phyloP scores from a whole-genome alignment of 2,797 vertebrate genomes.

The Perdix hodgsoniae region DNA sequence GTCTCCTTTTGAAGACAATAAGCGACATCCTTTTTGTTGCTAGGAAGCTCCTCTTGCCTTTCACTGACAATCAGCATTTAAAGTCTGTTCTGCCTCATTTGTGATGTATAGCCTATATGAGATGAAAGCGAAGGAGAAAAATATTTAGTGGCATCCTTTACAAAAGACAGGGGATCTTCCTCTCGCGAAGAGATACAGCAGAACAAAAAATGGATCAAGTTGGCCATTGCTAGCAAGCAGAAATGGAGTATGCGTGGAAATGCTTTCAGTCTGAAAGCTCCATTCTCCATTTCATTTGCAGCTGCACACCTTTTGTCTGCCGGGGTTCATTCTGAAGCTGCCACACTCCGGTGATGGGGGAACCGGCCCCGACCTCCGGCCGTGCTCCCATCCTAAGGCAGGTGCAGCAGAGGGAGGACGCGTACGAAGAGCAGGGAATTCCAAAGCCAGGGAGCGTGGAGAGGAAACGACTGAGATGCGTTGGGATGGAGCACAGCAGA shows the following conservation, averaged over 20 bases:
- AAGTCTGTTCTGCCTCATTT: conserved; percentile 45
- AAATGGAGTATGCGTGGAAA: rapidly evolving
- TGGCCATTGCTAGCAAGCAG: neutral
- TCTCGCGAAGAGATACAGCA: neutral
- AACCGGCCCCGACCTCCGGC: rapidly evolving
- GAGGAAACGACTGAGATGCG: too few relatives aligned
- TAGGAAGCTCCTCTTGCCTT: conserved; percentile 55
- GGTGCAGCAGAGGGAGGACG: neutral
- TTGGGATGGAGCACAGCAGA: too few relatives aligned
- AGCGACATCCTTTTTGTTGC: conserved; percentile 11
- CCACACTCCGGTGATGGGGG: neutral
- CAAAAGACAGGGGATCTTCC: neutral
- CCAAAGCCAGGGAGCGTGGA: too few relatives aligned
- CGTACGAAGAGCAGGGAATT: too few relatives aligned
- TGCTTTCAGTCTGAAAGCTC: neutral
- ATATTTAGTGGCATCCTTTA: neutral
- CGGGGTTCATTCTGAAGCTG: neutral
- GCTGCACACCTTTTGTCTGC: neutral
- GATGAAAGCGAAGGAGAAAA: conserved; percentile 1
- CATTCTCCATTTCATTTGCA: neutral
- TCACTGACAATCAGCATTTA: conserved; percentile 40
- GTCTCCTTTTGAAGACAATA: conserved; percentile 19
- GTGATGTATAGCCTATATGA: neutral
- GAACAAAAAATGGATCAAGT: neutral
- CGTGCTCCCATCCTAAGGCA: neutral